Evolutionary conservation across 1,140 invertebrate genomes (phyloP).

Genomic region (Drosophila subpulchrella): DNA sequence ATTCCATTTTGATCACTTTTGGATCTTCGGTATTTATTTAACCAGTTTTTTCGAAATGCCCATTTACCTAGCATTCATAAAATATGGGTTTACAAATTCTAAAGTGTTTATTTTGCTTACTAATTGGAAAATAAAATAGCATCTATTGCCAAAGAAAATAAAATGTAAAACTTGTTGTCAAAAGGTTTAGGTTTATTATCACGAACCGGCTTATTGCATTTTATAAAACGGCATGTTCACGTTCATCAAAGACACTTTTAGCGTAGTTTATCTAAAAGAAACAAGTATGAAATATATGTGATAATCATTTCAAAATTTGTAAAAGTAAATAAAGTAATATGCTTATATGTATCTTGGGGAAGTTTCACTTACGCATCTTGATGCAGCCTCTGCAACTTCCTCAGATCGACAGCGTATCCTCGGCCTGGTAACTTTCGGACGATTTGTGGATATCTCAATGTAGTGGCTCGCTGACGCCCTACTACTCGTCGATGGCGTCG

Average conservation of each 20-base stretch:
- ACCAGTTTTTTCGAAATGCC: slow-evolving; percentile 12
- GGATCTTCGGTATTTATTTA: slow-evolving; percentile 34
- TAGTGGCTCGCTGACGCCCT: slow-evolving; percentile 85
- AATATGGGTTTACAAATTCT: background rate
- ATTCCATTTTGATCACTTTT: slow-evolving; percentile 43
- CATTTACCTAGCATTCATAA: slow-evolving; percentile 5
- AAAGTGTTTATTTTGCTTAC: slow-evolving; percentile 10
- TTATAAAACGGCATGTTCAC: slow-evolving; percentile 80
- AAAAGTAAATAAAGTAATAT: slow-evolving; percentile 24
- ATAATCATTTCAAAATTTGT: slow-evolving; percentile 39
- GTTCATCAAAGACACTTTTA: slow-evolving; percentile 93
- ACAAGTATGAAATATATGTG: slow-evolving; percentile 65
- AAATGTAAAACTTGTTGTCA: slow-evolving; percentile 33
- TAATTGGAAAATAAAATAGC: slow-evolving; percentile 18
- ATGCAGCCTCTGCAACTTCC: slow-evolving; percentile 91
- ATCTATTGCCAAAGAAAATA: slow-evolving; percentile 42
- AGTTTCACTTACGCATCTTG: slow-evolving; percentile 85
- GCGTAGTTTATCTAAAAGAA: slow-evolving; percentile 93
- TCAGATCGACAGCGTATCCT: slow-evolving; percentile 93
- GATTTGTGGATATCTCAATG: slow-evolving; percentile 91
- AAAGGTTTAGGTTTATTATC: slow-evolving; percentile 49
- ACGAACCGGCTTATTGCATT: slow-evolving; percentile 46
- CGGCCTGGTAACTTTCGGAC: slow-evolving; percentile 87
- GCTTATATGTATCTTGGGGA: background rate
- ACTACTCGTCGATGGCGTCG: slow-evolving; percentile 70